phyloP scores from a whole-genome alignment of 35 echinoderm and acorn worm genomes.

The Heliocidaris tuberculata region DNA sequence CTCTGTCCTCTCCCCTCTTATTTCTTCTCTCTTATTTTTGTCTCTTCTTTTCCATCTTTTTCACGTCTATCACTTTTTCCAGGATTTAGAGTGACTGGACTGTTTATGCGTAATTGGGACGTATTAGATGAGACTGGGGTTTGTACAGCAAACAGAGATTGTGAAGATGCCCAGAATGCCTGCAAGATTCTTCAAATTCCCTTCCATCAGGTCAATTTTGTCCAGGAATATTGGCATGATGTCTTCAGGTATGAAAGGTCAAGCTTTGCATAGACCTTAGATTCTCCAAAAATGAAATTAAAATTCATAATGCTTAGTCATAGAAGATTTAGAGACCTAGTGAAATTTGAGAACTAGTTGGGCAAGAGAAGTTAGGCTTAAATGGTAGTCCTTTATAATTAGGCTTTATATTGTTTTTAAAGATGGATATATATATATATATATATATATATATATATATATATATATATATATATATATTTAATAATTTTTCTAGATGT shows the following conservation, averaged over 20 bases:
- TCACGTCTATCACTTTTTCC: neutral
- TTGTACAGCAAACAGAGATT: slow-evolving; percentile 78
- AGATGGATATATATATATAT: too few species aligned
- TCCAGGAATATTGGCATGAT: slow-evolving; percentile 97
- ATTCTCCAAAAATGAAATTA: neutral
- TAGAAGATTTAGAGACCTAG: neutral
- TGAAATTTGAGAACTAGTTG: too few species aligned
- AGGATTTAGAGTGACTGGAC: slow-evolving; percentile 85
- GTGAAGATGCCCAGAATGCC: slow-evolving; percentile 76
- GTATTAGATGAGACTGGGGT: slow-evolving; percentile 86
- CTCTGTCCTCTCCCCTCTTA: too few species aligned
- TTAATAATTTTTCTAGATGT: neutral
- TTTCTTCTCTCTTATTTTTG: too few species aligned
- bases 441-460: too few species aligned
- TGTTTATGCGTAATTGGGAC: slow-evolving; percentile 98
- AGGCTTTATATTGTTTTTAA: too few species aligned
- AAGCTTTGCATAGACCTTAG: neutral
- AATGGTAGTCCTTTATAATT: neutral
- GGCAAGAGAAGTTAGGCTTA: neutral
- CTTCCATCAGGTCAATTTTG: slow-evolving; percentile 94
- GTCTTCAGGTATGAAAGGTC: slow-evolving; percentile 70
- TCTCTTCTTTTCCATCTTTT: neutral
- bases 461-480: too few species aligned
- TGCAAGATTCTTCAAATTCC: slow-evolving; percentile 80
- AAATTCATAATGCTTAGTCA: neutral